Conservation (phyloP, 2,888 invertebrate species). For the Amitus sp. region DNA sequence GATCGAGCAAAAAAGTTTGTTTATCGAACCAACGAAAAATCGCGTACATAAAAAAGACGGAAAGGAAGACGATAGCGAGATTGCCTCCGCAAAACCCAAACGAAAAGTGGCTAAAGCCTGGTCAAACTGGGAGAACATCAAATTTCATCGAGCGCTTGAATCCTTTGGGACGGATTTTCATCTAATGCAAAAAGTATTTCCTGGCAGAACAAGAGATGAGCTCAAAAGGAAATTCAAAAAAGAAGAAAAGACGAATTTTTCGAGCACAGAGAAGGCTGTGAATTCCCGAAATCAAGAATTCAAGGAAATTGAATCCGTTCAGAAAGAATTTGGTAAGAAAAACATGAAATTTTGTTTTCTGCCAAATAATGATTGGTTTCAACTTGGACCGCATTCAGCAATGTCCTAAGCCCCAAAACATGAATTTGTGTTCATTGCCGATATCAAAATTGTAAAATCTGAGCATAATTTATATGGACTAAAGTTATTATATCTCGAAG, state of each 20-base stretch:
- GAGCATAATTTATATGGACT: no score
- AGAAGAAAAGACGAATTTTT: neutral
- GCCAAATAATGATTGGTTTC: no score
- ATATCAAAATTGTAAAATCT: no score
- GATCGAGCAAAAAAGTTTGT: neutral
- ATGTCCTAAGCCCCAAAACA: no score
- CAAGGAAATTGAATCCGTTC: neutral
- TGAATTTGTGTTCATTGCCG: no score
- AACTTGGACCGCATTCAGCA: no score
- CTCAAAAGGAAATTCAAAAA: neutral
- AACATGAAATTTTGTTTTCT: no score
- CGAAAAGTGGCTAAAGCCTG: neutral
- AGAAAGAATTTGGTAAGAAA: slow-evolving; percentile 5
- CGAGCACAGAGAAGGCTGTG: neutral
- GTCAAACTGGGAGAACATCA: neutral
- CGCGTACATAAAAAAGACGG: no score
- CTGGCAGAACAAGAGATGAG: neutral
- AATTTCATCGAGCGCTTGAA: neutral
- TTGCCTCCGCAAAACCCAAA: neutral
- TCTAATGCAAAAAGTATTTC: slow-evolving; percentile 1
- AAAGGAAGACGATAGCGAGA: neutral
- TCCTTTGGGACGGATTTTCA: neutral
- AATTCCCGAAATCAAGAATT: no score
- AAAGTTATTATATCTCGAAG: no score
- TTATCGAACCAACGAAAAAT: neutral